phyloP scores from a whole-genome alignment of 2,888 invertebrate species.

The Ectemnius lituratus region DNA sequence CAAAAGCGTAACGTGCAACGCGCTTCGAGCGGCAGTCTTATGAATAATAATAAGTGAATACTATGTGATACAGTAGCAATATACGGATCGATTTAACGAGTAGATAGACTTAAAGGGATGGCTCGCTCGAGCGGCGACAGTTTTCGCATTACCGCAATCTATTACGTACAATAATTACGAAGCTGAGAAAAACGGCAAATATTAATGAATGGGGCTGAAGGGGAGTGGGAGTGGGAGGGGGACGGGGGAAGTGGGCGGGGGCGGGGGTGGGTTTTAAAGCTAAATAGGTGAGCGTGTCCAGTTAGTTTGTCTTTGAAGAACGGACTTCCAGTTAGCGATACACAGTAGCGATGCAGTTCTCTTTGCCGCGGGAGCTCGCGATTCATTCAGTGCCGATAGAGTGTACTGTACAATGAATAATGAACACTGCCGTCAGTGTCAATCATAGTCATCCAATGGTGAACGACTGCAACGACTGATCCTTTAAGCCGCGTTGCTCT shows the following conservation, averaged over 20 bases:
- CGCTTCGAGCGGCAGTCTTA: slow-evolving; percentile 14
- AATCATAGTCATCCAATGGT: neutral
- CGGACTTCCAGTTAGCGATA: slow-evolving; percentile 14
- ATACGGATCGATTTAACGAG: slow-evolving; percentile 50
- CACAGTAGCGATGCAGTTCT: slow-evolving; percentile 13
- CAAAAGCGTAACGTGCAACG: neutral
- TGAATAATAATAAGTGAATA: slow-evolving; percentile 49
- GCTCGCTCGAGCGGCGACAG: slow-evolving; percentile 11
- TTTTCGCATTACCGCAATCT: slow-evolving; percentile 18
- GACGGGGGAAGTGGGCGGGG: neutral
- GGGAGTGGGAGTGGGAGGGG: neutral
- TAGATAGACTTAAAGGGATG: slow-evolving; percentile 38
- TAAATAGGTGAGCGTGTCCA: slow-evolving; percentile 20
- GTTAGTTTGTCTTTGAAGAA: slow-evolving; percentile 30
- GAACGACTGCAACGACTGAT: slow-evolving; percentile 13
- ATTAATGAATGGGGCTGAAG: neutral
- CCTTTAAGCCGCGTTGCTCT: slow-evolving; percentile 15
- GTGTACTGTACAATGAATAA: slow-evolving; percentile 13
- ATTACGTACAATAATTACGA: slow-evolving; percentile 40
- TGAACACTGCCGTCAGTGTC: slow-evolving; percentile 47
- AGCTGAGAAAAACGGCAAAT: slow-evolving; percentile 8
- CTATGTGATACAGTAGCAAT: slow-evolving; percentile 68
- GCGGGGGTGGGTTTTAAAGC: neutral
- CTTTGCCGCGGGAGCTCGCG: slow-evolving; percentile 21
- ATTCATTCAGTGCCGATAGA: slow-evolving; percentile 26